Evolutionary conservation across 2,888 invertebrate species (phyloP), one percentile per base, ranked within the genome.

Genomic region (Aplocera efformata): DNA sequence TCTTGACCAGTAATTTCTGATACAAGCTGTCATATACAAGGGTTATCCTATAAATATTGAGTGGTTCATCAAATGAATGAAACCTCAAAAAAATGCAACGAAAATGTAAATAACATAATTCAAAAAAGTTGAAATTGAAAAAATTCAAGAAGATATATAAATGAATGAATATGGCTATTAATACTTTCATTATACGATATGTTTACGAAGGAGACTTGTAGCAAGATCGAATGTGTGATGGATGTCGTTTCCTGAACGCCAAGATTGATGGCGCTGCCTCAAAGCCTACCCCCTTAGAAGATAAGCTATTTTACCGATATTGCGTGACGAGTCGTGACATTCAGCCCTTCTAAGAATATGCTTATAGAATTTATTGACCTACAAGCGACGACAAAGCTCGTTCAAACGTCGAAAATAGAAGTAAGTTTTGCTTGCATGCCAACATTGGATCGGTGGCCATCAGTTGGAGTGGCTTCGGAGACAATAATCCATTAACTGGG

Each of bases 221-320:
- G 53, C 50, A 49, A 53, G 49, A 50, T 54, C 48, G 37, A 52
- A 53, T 55, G 49, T 58, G 53, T 50, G 47, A 42, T 52, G 55
- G 54, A 56, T 63, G 56, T 60, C 62, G 50, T 56, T 56, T 62
- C 63, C 58, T 51, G 61, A 60, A 59, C 47, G 56, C 53, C 41
- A 57, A 76, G 75, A 80, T 80, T 80, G 76, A 79, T 79, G 73
- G 67, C 63, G 60, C 67, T 65, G 54, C 60, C 54, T 61, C 53
- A 48, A 63, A 65, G 60, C 60, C 68, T 71, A 69, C 60, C 62
- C 63, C 64, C 59, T 66, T 69, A 55, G 44, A 61, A 72, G 71
- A 77, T 77, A 78, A 75, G 58, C 64, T 67, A 58, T 67, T 63
- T 64, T 59, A 58, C 56, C 66, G 62, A 75, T 73, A 69, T 79